A percentile compares a stretch with the other conserved stretches of the same genome.
phyloP scores from a whole-genome alignment of 2,888 invertebrate genomes.

The Panopea generosa region DNA sequence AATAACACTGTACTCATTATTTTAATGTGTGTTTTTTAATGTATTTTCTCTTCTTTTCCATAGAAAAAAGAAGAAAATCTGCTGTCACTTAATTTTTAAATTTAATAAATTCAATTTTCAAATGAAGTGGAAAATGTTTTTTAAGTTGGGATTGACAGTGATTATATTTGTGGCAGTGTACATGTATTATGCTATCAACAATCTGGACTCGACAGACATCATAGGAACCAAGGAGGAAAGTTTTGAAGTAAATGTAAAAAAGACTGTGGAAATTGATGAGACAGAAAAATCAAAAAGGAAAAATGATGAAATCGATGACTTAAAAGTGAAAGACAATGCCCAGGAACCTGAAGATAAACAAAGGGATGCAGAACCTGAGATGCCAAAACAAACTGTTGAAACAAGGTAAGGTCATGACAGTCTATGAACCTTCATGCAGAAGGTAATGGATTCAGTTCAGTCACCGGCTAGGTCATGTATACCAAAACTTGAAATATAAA shows the following conservation, averaged over 20 bases:
- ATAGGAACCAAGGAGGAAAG: neutral
- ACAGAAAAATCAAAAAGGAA: neutral
- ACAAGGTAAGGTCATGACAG: neutral
- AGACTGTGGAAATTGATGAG: neutral
- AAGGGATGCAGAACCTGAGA: constrained; percentile 1
- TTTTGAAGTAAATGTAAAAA: neutral
- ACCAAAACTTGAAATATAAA: too few species aligned
- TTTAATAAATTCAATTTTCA: too few species aligned
- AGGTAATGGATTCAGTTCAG: neutral
- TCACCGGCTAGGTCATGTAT: neutral
- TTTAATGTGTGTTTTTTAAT: too few species aligned
- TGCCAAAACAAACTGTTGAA: neutral
- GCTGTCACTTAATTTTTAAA: too few species aligned
- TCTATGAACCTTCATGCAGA: neutral
- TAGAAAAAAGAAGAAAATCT: too few species aligned
- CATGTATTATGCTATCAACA: constrained; percentile 71
- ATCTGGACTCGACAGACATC: constrained; percentile 23
- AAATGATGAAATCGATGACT: neutral
- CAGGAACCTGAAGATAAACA: neutral
- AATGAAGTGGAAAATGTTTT: constrained; percentile 70
- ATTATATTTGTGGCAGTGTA: constrained; percentile 73
- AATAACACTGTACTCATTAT: too few species aligned
- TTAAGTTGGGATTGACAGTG: constrained; percentile 76
- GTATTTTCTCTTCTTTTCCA: too few species aligned
- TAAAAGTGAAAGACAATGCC: neutral